phyloP scores from a whole-genome alignment of 1,140 invertebrate species.

The Ceratitis capitata region DNA sequence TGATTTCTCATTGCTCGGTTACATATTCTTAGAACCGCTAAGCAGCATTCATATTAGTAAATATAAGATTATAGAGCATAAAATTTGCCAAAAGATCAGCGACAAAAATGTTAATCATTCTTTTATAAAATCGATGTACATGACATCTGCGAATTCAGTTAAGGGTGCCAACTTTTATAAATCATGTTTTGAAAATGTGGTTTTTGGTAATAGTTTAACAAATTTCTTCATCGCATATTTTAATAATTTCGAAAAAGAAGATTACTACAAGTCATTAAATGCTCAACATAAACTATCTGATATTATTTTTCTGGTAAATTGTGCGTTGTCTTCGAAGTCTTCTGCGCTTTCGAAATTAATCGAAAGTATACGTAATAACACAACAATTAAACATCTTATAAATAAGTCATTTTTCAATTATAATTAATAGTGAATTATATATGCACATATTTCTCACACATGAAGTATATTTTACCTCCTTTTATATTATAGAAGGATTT shows the following conservation, averaged over 20 bases:
- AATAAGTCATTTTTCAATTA: neutral
- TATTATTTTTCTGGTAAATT: neutral
- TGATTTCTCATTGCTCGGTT: neutral
- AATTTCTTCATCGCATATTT: neutral
- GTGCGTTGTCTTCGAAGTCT: neutral
- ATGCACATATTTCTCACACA: neutral
- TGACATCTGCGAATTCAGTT: neutral
- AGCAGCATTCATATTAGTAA: neutral
- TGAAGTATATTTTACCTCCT: too few relatives aligned
- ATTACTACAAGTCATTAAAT: neutral
- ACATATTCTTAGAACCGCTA: neutral
- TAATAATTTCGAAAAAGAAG: neutral
- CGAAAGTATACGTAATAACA: neutral
- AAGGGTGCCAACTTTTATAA: neutral
- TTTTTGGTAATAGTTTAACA: neutral
- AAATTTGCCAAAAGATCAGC: neutral
- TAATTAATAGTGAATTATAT: neutral
- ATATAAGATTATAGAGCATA: slow-evolving; percentile 7
- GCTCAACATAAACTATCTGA: neutral
- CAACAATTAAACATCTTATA: neutral
- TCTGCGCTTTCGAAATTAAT: neutral
- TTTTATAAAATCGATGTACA: slow-evolving; percentile 2
- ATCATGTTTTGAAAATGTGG: neutral
- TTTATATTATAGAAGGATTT: too few relatives aligned
- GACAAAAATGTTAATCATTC: neutral